These are phyloP conservation scores for Drosophila melanosoma DNA, from an alignment of 2,888 invertebrate species.

Conservation along the genomic window DNA sequence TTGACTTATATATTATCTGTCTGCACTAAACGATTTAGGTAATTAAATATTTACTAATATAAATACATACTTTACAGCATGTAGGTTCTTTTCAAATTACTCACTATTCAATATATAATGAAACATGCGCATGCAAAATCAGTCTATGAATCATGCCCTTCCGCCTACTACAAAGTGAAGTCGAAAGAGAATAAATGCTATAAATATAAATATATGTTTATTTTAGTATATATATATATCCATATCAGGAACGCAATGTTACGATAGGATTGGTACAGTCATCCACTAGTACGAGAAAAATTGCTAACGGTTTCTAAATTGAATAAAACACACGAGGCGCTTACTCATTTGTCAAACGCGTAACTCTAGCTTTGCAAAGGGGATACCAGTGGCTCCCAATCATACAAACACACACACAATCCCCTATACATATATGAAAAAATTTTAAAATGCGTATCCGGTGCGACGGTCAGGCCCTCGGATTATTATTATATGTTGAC, in stretches of 20 bases:
- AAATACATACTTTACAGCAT: background rate
- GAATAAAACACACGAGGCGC: constrained; percentile 18
- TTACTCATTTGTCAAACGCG: constrained; percentile 47
- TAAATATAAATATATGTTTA: no score
- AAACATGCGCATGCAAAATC: constrained; percentile 15
- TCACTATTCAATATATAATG: constrained; percentile 27
- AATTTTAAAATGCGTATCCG: constrained; percentile 74
- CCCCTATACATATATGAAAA: constrained; percentile 41
- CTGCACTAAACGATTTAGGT: background rate
- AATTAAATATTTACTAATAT: background rate
- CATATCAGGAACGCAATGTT: background rate
- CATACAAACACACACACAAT: constrained; percentile 32
- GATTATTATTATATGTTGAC: constrained; percentile 58
- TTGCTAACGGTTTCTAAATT: constrained; percentile 19
- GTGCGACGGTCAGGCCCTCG: constrained; percentile 62
- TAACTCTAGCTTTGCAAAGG: constrained; percentile 22
- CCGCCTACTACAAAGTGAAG: background rate
- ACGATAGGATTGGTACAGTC: background rate
- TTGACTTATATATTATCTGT: background rate
- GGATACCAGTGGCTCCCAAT: constrained; percentile 30
- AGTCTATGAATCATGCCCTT: constrained; percentile 38
- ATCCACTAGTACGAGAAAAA: constrained; percentile 2
- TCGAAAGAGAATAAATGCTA: background rate
- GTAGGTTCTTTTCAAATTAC: constrained; percentile 13
- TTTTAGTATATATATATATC: background rate